Evolutionary conservation across 2,888 invertebrate species (phyloP), one percentile per base, ranked within the genome.

Genomic region (Busseola fusca): DNA sequence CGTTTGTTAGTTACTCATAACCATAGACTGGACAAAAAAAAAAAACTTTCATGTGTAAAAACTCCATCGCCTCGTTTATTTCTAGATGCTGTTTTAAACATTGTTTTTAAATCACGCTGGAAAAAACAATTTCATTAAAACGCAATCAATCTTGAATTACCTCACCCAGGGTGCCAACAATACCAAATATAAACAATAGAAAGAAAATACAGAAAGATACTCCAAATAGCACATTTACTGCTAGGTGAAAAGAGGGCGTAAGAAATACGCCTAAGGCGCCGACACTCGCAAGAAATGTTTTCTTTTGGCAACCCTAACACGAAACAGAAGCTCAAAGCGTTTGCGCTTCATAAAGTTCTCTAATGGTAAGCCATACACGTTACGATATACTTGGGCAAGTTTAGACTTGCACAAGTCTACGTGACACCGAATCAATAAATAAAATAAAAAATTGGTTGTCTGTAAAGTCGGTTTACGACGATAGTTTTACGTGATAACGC

Each of bases 201-300:
- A 68, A 27, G 21, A 64, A 64, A 56, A 50, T 64, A 67, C 56
- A 42, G 27, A 16, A 21, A 64, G 9, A 45, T 62, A 69, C 64
- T 50, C 40, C n/a, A 56, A 78, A 52, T 34, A 59, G 64, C 69
- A 63, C 56, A 66, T 78, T 72, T 37, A 68, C 54, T 67, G 48
- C 66, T 71, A 25, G 64, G 16, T 62, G 25, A 64, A 81, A 57
- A 37, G 52, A 54, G 54, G 48, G 45, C n/a, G 58, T 45, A 56
- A 58, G 56, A 57, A 68, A 78, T 30, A 68, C 27, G 79, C 83
- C 83, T 21, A 27, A 40, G 54, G 83, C 63, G 69, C 56, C 50
- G 54, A 52, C 78, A 64, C 78, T 66, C 18, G 14, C 30, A 40
- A 65, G 67, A 67, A 62, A 76, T 54, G 64, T 71, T 79, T 78